A percentile compares a stretch with the other conserved stretches of the same genome.
Conservation (phyloP, 1,140 invertebrate genomes). For the Caerostris darwini region DNA sequence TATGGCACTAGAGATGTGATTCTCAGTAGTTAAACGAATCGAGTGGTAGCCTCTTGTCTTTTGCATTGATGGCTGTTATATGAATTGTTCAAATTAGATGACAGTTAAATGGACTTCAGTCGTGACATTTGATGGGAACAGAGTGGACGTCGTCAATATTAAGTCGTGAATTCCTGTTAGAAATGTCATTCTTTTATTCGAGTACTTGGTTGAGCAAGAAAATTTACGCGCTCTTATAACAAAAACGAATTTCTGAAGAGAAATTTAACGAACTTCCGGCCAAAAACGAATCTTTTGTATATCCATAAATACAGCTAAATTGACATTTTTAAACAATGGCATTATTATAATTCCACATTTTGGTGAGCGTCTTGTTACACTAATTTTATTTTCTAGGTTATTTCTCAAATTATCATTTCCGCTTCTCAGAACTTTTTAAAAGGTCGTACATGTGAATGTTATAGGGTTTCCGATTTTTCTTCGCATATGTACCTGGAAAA, state of each 20-base stretch:
- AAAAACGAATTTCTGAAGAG: conserved; percentile 40
- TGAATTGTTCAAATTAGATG: conserved; percentile 51
- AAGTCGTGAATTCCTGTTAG: neutral
- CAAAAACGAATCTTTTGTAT: conserved; percentile 27
- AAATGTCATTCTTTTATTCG: conserved; percentile 17
- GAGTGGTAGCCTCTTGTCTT: conserved; percentile 46
- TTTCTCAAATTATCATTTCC: conserved; percentile 16
- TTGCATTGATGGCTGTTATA: conserved; percentile 46
- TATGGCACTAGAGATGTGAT: neutral
- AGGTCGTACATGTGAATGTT: neutral
- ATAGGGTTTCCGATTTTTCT: neutral
- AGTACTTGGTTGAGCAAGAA: neutral
- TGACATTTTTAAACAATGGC: conserved; percentile 14
- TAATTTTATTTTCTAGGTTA: conserved; percentile 33
- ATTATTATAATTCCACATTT: conserved; percentile 12
- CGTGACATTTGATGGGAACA: conserved; percentile 18
- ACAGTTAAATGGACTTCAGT: conserved; percentile 7
- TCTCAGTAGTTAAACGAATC: neutral
- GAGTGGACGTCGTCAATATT: neutral
- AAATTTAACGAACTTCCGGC: conserved; percentile 51
- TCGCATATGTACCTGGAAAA: neutral
- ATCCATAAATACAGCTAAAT: conserved; percentile 26
- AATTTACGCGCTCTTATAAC: neutral
- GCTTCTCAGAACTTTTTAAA: neutral
- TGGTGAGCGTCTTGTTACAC: neutral